Evolutionary conservation across 2,797 vertebrate species (phyloP), one percentile per base, ranked within the genome.

Genomic region (Galaxias olidus): DNA sequence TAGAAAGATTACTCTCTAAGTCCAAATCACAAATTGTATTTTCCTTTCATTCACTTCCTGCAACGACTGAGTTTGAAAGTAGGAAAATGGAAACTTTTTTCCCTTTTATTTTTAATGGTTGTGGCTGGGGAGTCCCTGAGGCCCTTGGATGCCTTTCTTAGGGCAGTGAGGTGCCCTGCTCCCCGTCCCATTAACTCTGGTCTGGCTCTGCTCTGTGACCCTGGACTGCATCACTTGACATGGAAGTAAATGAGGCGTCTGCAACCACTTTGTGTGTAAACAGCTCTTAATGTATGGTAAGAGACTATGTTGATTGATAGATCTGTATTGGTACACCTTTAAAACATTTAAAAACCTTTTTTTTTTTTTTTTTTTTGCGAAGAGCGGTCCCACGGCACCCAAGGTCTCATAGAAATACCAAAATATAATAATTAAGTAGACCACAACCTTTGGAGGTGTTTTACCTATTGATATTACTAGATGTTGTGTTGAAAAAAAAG

Each of bases 191-290:
- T 41, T 40, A 40, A 48, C 41, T 45, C 61, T 50, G 57, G 53
- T 12, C 12, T 11, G 17, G 14, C 59, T 42, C 19, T 10, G 41
- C n/a, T 53, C 41, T 57, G 17, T 42, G 57, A 0, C 50, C 72
- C 55, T 70, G 69, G 61, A 52, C 61, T 68, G 40, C 46, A 52
- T 72, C 10, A 65, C 8, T 59, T 14, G 15, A 73, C 17, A 30
- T 12, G 17, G 54, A 46, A 49, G 61, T 56, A 41, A 55, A 56
- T 45, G 12, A 9, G 55, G 65, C 56, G 69, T 69, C 17, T 76
- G 65, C 30, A 62, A 66, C 61, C 55, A 73, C 63, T 61, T 71
- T 63, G 20, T 4, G 45, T 43, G 13, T 41, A 59, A 49, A 49
- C 10, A 57, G 14, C n/a, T n/a, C n/a, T n/a, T n/a, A n/a, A n/a